Conservation (phyloP, 37 sponge, comb jelly and placozoan genomes). For the Oscarella lobularis region DNA sequence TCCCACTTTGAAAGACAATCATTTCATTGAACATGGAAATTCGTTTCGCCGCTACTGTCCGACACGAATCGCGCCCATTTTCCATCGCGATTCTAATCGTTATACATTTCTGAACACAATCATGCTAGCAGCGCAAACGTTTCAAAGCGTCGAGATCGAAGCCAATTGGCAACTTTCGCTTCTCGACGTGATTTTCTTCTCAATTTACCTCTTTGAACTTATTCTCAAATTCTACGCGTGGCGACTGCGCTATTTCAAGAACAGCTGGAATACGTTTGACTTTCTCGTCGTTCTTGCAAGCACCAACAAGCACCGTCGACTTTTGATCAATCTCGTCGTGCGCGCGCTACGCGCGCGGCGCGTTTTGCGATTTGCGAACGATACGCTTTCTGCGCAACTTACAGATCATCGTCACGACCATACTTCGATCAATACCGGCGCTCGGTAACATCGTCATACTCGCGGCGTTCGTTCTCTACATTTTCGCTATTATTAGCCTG, state of each 20-base stretch:
- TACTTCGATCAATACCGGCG: conserved; percentile 64
- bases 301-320: conserved; percentile 33
- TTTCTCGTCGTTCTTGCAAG: conserved; percentile 31
- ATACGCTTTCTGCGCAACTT: conserved; percentile 71
- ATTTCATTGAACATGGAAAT: too few species aligned
- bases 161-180: conserved; percentile 56
- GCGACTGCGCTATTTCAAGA: conserved; percentile 44
- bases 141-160: conserved; percentile 15
- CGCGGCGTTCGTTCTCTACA: conserved; percentile 64
- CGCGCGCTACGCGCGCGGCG: conserved; percentile 58
- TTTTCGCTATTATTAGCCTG: conserved; percentile 88
- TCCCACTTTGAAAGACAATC: too few species aligned
- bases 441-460: conserved; percentile 60
- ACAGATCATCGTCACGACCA: conserved; percentile 63
- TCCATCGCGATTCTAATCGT: conserved; percentile 25
- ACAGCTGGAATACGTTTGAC: conserved; percentile 72
- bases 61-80: conserved; percentile 2
- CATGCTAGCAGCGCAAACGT: conserved; percentile 39
- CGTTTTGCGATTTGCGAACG: conserved; percentile 45
- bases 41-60: background rate
- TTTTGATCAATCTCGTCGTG: conserved; percentile 40
- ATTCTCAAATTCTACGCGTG: conserved; percentile 44
- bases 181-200: conserved; percentile 41
- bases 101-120: conserved; percentile 43
- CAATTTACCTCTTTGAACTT: conserved; percentile 58